phyloP scores from a whole-genome alignment of 2,888 invertebrate species.

The Osmoderma eremita region DNA sequence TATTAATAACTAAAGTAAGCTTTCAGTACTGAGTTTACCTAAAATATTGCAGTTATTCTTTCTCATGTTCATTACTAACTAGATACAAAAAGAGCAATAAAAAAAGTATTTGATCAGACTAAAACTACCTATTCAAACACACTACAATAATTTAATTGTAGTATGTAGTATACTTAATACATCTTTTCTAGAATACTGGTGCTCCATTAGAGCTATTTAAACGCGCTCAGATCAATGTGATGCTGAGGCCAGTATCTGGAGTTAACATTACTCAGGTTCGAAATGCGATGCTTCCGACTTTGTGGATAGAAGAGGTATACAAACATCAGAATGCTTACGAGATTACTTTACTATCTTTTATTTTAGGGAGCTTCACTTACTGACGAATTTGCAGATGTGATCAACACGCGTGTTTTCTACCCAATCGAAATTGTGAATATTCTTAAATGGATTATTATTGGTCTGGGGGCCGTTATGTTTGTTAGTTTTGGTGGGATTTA shows the following conservation, averaged over 20 bases:
- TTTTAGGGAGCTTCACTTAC: conserved; percentile 68
- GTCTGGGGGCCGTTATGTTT: conserved; percentile 57
- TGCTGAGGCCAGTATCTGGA: conserved; percentile 66
- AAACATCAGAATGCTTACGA: not conserved
- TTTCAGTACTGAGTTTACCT: no score
- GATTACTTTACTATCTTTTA: conserved; percentile 10
- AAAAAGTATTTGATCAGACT: no score
- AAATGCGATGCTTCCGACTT: conserved; percentile 67
- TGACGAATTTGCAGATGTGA: conserved; percentile 56
- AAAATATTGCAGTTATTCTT: no score
- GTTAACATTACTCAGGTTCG: conserved; percentile 65
- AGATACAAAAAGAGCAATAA: no score
- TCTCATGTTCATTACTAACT: no score
- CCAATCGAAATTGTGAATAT: conserved; percentile 65
- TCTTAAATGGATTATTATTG: conserved; percentile 66
- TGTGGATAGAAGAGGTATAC: conserved; percentile 75
- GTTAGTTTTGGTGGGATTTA: conserved; percentile 13
- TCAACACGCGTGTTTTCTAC: conserved; percentile 65
- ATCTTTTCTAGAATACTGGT: conserved; percentile 67
- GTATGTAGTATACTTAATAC: not conserved
- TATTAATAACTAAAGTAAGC: no score
- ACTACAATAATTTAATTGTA: no score
- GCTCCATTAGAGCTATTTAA: conserved; percentile 70
- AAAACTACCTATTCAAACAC: no score
- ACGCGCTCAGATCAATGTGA: conserved; percentile 74